Percentiles rank a stretch among this genome's conserved stretches.
Evolutionary conservation across 2,888 invertebrate genomes (phyloP).

Genomic region (Dendrolimus houi): DNA sequence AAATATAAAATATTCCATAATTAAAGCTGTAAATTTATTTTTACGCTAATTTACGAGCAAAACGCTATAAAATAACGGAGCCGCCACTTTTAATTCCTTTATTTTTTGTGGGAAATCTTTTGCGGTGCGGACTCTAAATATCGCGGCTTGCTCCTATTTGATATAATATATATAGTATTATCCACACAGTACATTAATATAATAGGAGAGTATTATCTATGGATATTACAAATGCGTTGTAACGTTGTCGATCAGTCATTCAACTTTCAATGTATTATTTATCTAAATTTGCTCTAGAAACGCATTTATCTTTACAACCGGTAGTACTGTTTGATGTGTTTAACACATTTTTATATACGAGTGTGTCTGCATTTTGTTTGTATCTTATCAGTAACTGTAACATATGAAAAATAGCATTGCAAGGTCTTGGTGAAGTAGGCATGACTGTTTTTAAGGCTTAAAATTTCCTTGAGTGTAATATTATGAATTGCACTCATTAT

Average conservation of each 20-base stretch:
- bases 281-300: neutral
- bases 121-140: no score
- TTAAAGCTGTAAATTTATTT: no score
- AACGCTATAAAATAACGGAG: no score
- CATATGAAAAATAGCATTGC: neutral
- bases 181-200: no score
- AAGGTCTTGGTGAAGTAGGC: neutral
- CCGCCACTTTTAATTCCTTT: no score
- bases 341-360: neutral
- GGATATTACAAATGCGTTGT: neutral
- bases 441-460: neutral
- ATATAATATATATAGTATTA: no score
- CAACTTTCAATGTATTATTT: neutral
- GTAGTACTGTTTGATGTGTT: neutral
- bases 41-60: no score
- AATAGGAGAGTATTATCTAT: no score
- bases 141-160: no score
- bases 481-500: no score
- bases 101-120: no score
- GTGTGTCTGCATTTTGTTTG: neutral
- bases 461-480: neutral
- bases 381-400: neutral
- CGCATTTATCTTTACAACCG: neutral
- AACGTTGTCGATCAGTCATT: neutral
- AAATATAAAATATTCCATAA: no score